Base-by-base conservation (phyloP, 2,113 vertebrate species). In the Bufo gargarizans region DNA sequence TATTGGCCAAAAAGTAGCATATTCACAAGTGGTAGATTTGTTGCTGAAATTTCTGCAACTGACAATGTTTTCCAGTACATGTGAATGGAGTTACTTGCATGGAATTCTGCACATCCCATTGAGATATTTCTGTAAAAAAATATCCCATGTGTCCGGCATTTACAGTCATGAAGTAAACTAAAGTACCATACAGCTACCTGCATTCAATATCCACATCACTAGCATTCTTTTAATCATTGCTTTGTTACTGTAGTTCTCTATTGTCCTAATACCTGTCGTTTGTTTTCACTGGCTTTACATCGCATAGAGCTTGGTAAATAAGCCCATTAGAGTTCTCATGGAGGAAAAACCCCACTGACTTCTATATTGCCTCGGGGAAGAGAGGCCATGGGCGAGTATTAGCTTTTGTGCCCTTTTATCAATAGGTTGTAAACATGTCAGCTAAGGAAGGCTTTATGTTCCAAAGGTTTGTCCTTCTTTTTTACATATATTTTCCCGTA, bases 351-450 rank as follows among this genome's bases (percentile, higher is more conserved):
- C 33, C 59, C 59, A 63, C 58, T 71, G 82, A 1, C 63, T 71
- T 84, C 50, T 76, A 33, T 47, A 74, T 61, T 77, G 84, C 71
- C 84, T 77, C 14, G n/a, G 84, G 84, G 33, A 63, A 76, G 49
- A 61, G 10, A 86, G 72, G 72, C 69, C 55, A 86, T 74, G 77
- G 69, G 71, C 4, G 67, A 61, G 22, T 43, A 86, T 86, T 77
- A 59, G 53, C 71, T 77, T 76, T 86, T 86, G 84, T 86, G 56
- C 84, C 72, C 71, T 63, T 33, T 61, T 76, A 77, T 76, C 84
- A 86, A 86, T 86, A 47, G 84, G 71, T 77, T 86, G 84, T 86
- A 86, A 76, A 86, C 84, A 61, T 86, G 84, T 86, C 69, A 86
- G 71, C n/a, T 86, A 77, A 33, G 43, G 43, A 61, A 61, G 55